Base-by-base conservation (phyloP, 2,113 vertebrate species). In the Otus sunia region DNA sequence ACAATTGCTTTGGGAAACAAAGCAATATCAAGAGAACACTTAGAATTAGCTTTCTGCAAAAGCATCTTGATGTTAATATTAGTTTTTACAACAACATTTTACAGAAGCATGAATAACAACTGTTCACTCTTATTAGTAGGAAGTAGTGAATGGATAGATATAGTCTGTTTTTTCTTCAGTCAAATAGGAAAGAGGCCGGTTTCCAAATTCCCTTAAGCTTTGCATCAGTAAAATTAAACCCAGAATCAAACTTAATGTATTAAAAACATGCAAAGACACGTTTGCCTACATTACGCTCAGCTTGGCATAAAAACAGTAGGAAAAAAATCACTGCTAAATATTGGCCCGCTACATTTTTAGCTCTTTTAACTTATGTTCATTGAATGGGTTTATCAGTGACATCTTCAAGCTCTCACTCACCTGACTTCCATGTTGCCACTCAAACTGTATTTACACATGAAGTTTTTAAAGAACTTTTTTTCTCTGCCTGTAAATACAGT, bases 121-220 rank as follows among this genome's bases (percentile, higher is more conserved):
- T 72, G 15, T 82, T 95, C n/a, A 63, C 14, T 88, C 26, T 56
- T 84, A 50, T 36, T 81, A 66, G 23, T 45, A 67, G 26, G n/a
- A 81, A 55, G 60, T 3, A 67, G 18, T 72, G 30, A 80, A 52
- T 50, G 15, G 11, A 7, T 83, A 63, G 16, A 77, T 45, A 72
- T 34, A 39, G 6, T 39, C 8, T 86, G 11, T 0, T 66, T 89
- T 84, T 90, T 5, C 19, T 84, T 90, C 32, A 63, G 41, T 78
- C 7, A n/a, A 63, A 58, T 18, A 91, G 9, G 23, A 68, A 84
- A 69, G 45, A 43, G 25, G 27, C 10, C 9, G 10, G 34, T 74
- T 89, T 96, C 41, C 47, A 81, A 90, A 87, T 81, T 93, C n/a
- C 17, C n/a, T 84, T 77, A 81, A 81, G 47, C 50, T 91, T 84